Base-by-base conservation (phyloP, 2,113 vertebrate species). In the Pipra filicauda region DNA sequence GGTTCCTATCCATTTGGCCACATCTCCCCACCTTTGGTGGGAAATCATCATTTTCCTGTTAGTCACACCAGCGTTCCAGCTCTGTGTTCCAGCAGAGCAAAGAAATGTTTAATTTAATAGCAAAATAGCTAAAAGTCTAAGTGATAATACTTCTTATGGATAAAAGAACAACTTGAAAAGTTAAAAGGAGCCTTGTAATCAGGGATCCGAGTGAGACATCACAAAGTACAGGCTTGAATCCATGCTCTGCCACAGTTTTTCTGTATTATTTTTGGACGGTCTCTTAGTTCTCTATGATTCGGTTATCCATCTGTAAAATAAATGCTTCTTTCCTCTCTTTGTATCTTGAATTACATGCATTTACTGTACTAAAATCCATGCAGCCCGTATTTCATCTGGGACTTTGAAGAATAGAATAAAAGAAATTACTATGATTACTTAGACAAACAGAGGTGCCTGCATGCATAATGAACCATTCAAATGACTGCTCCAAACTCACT, bases 211-310 rank as follows among this genome's bases (percentile, higher is more conserved):
- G 74, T 6, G n/a, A 93, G 37, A 55, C 54, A 78, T 78, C 84
- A 74, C 41, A 43, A 91, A 72, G 44, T 61, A 85, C 64, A 91
- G 93, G 46, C 62, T 72, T 39, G 31, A 82, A 61, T 85, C 77
- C 57, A n/a, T 18, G n/a, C 31, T 85, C 73, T 93, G 62, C 64
- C 54, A 65, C 30, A 59, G 54, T 30, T 79, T 88, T 77, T 46
- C 43, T 80, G 46, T 94, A 89, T 96, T 92, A 81, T 88, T 83
- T 62, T 93, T 73, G 83, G 76, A 61, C 70, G 55, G 55, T 30
- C 48, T 86, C 76, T 88, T 70, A 75, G 57, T 61, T 90, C 71
- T 75, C 5, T 12, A 35, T 11, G 19, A 86, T 91, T 95, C 67
- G 62, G 77, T 65, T 92, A 65, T 39, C 43, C 35, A 43, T 62